Base-by-base conservation (phyloP, 2,888 invertebrate genomes). In the Hanleya hanleyi region DNA sequence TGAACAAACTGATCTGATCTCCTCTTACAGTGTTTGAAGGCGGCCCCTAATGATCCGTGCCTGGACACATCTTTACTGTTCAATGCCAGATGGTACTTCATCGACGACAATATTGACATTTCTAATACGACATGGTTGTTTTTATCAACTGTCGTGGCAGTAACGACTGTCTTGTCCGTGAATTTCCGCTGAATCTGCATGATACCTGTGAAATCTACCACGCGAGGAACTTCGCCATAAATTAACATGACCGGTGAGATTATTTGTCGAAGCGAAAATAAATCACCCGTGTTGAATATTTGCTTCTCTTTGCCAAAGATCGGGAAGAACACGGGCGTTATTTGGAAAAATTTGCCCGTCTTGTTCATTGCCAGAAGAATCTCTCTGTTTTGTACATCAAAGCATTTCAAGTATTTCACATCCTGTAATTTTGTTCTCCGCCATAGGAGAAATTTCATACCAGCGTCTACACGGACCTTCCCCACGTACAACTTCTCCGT, bases 191-290 rank as follows among this genome's bases (percentile, higher is more conserved):
- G 36, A 1, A 64, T n/a, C 3, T 37, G 35, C 9, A 64, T 15
- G 29, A 64, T 64, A 15, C 64, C 64, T 9, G 64, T 36, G 36
- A 64, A 64, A 29, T 64, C 36, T 2, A 15, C 18, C 35, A 64
- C 38, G 5, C 38, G 64, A 9, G 64, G 64, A 9, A 22, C 36
- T 37, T 64, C 36, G 15, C 64, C 64, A 37, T 64, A 29, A n/a
- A 64, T 37, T 18, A 64, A 37, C 64, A 64, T 64, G n/a, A 64
- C 64, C 9, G 64, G 64, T 18, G 64, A 64, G 36, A 64, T n/a
- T 22, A 64, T 37, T 6, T 35, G n/a, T 7, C 35, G 35, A n/a
- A 64, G n/a, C 9, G 35, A 37, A 35, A 64, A 64, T 29, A 64
- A 33, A 22, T 64, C 37, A 5, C 36, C 64, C 18, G 64, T 64